Evolutionary conservation across 2,888 invertebrate species (phyloP).

Genomic region (Erebia palarica): DNA sequence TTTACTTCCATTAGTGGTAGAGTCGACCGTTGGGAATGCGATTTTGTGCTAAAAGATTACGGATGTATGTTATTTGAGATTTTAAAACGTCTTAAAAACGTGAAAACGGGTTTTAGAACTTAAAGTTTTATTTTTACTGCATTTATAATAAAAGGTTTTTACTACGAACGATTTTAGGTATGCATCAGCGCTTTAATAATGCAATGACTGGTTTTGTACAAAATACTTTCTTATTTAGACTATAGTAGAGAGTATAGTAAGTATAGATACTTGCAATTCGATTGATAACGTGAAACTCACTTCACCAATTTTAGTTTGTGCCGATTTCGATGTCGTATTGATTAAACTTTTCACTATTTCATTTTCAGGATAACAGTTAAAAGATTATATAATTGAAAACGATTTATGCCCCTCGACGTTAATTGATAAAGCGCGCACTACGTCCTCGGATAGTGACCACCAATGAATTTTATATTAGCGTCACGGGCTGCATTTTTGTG

Average conservation of each 20-base stretch:
- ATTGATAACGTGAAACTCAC: too few species aligned
- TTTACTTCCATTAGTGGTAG: constrained; percentile 32
- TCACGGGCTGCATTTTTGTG: constrained; percentile 14
- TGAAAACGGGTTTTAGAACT: not conserved
- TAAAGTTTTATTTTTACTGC: not conserved
- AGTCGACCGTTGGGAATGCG: constrained; percentile 23
- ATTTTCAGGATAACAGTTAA: not conserved
- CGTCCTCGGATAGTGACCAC: not conserved
- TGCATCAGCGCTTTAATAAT: too few species aligned
- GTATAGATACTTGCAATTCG: too few species aligned
- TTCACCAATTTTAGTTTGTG: too few species aligned
- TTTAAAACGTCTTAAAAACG: not conserved
- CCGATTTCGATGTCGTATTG: not conserved
- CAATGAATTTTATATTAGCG: constrained; percentile 25
- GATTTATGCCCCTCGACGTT: constrained; percentile 4
- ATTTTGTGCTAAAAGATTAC: constrained; percentile 18
- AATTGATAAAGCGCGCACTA: constrained; percentile 17
- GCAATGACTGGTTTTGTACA: too few species aligned
- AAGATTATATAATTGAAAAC: constrained; percentile 13
- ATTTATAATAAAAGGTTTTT: not conserved
- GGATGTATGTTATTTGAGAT: not conserved
- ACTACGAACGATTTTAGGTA: not conserved
- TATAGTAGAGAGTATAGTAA: too few species aligned
- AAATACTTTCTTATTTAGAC: too few species aligned
- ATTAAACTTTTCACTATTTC: not conserved